A percentile compares a stretch with the other conserved stretches of the same genome.
phyloP scores from a whole-genome alignment of 2,797 vertebrate species.

The Poeciliopsis paucimaculata region DNA sequence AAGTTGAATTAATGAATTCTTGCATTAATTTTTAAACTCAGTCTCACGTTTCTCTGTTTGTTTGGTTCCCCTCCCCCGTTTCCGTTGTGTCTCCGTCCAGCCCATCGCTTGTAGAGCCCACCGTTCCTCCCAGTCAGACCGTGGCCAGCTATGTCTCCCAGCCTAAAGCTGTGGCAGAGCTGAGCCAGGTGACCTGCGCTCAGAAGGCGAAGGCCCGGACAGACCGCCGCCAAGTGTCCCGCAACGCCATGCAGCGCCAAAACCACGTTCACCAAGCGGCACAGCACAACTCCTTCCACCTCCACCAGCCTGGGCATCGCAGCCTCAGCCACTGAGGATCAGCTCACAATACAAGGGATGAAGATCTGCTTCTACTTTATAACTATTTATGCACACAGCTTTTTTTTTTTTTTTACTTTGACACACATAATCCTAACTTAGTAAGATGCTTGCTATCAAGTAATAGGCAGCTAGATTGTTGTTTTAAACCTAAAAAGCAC shows the following conservation, averaged over 20 bases:
- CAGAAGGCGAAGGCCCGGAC: slow-evolving; percentile 82
- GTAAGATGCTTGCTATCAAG: slow-evolving; percentile 18
- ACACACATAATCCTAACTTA: slow-evolving; percentile 13
- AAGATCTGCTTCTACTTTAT: background rate
- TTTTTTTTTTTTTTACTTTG: background rate
- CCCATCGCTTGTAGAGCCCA: slow-evolving; percentile 60
- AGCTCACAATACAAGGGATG: background rate
- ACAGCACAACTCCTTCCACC: slow-evolving; percentile 72
- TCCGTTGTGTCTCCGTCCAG: slow-evolving; percentile 65
- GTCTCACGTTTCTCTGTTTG: background rate
- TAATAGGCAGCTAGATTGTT: slow-evolving; percentile 49
- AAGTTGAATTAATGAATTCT: background rate
- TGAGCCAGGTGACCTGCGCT: slow-evolving; percentile 76
- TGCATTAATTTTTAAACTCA: background rate
- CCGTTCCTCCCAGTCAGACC: slow-evolving; percentile 61
- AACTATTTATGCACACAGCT: slow-evolving; percentile 1
- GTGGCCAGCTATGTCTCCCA: slow-evolving; percentile 58
- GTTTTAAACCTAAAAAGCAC: slow-evolving; percentile 10
- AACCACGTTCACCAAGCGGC: slow-evolving; percentile 84
- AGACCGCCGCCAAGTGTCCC: slow-evolving; percentile 78
- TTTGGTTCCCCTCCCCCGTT: background rate
- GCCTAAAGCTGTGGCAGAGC: slow-evolving; percentile 80
- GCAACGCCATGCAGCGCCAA: slow-evolving; percentile 86
- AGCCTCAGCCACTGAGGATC: slow-evolving; percentile 85
- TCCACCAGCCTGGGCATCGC: slow-evolving; percentile 91